Evolutionary conservation across 2,888 invertebrate species (phyloP).

Genomic region (Ptilodon capucinus): DNA sequence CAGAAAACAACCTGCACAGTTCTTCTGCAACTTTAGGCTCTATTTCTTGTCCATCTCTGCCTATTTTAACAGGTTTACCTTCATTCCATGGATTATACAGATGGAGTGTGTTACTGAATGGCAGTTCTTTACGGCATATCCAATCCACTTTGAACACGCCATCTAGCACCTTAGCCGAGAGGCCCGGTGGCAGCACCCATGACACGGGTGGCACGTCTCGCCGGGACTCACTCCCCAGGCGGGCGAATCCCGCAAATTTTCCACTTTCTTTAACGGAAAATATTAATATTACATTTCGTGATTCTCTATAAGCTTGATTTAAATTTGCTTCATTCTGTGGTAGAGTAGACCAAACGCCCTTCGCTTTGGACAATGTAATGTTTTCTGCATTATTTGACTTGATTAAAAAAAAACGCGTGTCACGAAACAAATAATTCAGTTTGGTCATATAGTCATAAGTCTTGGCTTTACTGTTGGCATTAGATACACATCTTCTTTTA

Average conservation of each 20-base stretch:
- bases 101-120: constrained; percentile 95
- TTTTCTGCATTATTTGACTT: constrained; percentile 99
- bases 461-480: constrained; percentile 76
- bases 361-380: constrained; percentile 95
- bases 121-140: constrained; percentile 97
- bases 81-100: constrained; percentile 99
- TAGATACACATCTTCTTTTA: constrained; percentile 61
- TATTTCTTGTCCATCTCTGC: constrained; percentile 99
- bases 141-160: constrained; percentile 98
- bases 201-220: constrained; percentile 94
- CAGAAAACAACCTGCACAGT: constrained; percentile 95
- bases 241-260: constrained; percentile 96
- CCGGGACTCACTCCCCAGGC: constrained; percentile 93
- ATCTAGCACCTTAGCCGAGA: constrained; percentile 95
- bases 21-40: constrained; percentile 98
- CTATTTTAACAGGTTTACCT: constrained; percentile 98
- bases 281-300: constrained; percentile 95
- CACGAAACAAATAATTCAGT: constrained; percentile 96
- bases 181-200: constrained; percentile 97
- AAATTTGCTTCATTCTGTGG: constrained; percentile 98
- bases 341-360: constrained; percentile 98
- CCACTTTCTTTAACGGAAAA: constrained; percentile 99
- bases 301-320: constrained; percentile 96
- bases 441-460: constrained; percentile 94
- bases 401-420: constrained; percentile 97